Conservation (phyloP, 2,113 vertebrate species). For the Mormyrus lacerda region DNA sequence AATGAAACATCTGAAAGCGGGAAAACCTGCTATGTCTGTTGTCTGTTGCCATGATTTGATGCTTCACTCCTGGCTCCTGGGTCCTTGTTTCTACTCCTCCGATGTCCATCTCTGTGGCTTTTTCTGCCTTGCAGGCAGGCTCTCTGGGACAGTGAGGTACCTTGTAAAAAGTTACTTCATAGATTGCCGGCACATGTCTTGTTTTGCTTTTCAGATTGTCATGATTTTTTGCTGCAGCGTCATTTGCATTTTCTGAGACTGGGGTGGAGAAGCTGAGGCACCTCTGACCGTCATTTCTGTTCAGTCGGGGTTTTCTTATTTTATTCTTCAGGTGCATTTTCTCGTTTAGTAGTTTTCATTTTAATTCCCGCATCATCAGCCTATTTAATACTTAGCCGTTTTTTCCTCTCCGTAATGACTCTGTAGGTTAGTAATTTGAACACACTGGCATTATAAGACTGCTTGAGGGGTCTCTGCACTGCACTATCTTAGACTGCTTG, state of each 20-base stretch:
- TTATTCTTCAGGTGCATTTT: not conserved
- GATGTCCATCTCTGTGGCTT: not conserved
- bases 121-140: not conserved
- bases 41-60: not conserved
- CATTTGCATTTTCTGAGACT: conserved; percentile 42
- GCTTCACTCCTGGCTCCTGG: not conserved
- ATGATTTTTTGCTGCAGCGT: not conserved
- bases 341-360: conserved; percentile 20
- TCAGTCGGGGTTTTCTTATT: not conserved
- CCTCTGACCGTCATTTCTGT: not conserved
- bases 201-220: too few relatives aligned
- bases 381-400: conserved; percentile 53
- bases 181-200: too few relatives aligned
- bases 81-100: not conserved
- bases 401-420: conserved; percentile 47
- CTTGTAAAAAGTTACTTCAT: not conserved
- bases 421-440: conserved; percentile 43
- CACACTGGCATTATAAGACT: conserved; percentile 43
- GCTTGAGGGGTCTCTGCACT: conserved; percentile 3
- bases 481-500: too few relatives aligned
- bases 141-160: not conserved
- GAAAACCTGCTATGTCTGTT: not conserved
- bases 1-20: not conserved
- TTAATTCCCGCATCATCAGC: conserved; percentile 34
- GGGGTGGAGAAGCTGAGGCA: not conserved